Percentiles rank a stretch among this genome's conserved stretches.
Evolutionary conservation across 2,113 vertebrate species (phyloP).

Genomic region (Tursiops truncatus): DNA sequence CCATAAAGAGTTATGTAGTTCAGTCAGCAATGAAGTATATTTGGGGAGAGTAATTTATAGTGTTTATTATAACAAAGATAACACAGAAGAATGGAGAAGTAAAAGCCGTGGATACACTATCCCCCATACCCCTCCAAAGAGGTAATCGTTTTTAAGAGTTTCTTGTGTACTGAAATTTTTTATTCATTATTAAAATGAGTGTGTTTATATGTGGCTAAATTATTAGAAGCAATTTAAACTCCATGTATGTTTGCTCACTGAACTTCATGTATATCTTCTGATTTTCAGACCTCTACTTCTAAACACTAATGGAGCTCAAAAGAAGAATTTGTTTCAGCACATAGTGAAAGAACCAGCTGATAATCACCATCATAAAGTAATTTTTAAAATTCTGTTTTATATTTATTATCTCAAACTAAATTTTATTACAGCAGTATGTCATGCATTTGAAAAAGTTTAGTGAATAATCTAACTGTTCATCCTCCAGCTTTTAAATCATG

Average conservation of each 20-base stretch:
- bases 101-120: background rate
- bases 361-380: slow-evolving; percentile 87
- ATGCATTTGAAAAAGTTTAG: slow-evolving; percentile 21
- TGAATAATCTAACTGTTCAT: slow-evolving; percentile 39
- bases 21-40: background rate
- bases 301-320: slow-evolving; percentile 92
- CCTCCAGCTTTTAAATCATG: background rate
- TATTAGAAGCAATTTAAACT: slow-evolving; percentile 41
- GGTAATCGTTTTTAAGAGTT: background rate
- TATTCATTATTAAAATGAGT: background rate
- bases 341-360: slow-evolving; percentile 92
- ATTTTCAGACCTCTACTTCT: slow-evolving; percentile 91
- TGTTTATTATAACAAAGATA: slow-evolving; percentile 4
- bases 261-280: slow-evolving; percentile 53
- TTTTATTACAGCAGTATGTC: slow-evolving; percentile 28
- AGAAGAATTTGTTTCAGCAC: slow-evolving; percentile 93
- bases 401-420: slow-evolving; percentile 33
- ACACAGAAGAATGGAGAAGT: background rate
- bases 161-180: background rate
- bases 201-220: background rate
- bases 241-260: background rate
- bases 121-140: background rate
- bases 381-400: slow-evolving; percentile 59
- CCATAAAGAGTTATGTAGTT: background rate
- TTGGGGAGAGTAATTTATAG: background rate